Conservation (phyloP, 64 coral and sea anemone genomes). For the Acropora yongei region DNA sequence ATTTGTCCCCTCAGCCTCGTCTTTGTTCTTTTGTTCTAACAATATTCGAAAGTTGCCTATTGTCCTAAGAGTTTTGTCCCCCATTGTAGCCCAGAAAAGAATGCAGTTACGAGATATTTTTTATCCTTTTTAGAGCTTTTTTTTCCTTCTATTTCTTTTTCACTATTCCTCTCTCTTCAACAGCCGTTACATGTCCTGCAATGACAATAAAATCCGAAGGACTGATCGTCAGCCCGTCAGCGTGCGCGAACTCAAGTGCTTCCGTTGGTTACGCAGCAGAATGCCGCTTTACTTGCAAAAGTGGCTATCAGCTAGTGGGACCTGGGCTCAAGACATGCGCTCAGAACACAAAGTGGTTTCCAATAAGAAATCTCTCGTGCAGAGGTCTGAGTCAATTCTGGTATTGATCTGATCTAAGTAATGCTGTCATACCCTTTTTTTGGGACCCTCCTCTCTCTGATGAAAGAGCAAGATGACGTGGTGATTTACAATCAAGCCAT, state of each 20-base stretch:
- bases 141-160: background rate
- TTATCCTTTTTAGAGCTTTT: no score
- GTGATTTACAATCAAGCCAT: background rate
- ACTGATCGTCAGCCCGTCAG: constrained; percentile 2
- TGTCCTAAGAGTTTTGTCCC: no score
- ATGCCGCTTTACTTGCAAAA: constrained; percentile 36
- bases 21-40: no score
- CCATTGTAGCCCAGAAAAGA: no score
- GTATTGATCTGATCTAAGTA: background rate
- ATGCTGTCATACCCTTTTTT: background rate
- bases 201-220: constrained; percentile 38
- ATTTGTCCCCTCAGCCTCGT: no score
- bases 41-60: no score
- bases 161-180: background rate
- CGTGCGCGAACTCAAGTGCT: constrained; percentile 15
- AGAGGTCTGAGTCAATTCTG: constrained; percentile 1
- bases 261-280: constrained; percentile 5
- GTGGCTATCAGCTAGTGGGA: constrained; percentile 38
- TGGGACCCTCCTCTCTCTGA: background rate
- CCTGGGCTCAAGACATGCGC: no score
- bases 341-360: constrained; percentile 32
- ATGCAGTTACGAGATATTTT: no score
- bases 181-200: constrained; percentile 32
- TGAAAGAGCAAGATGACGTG: background rate
- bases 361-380: constrained; percentile 43